These are phyloP conservation scores for Hyposoter dolosus DNA, from an alignment of 2,888 invertebrate species.

Conservation along the genomic window DNA sequence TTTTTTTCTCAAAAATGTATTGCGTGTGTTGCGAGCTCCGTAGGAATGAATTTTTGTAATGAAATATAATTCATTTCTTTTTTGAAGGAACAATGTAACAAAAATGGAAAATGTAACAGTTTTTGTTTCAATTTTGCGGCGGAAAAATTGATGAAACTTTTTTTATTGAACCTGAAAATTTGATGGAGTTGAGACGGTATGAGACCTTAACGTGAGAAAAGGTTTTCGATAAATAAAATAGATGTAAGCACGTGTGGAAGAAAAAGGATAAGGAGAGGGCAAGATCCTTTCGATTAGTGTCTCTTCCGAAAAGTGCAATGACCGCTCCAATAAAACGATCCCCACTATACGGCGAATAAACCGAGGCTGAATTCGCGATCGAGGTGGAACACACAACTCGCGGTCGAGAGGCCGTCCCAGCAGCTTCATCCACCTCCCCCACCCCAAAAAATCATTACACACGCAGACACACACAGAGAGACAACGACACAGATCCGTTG, in stretches of 20 bases:
- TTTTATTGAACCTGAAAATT: neutral
- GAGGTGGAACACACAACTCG: constrained; percentile 39
- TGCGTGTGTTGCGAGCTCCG: neutral
- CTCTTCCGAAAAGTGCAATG: constrained; percentile 81
- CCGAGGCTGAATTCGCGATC: constrained; percentile 38
- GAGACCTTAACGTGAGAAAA: neutral
- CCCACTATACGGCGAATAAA: constrained; percentile 58
- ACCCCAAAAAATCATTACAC: constrained; percentile 78
- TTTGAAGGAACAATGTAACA: neutral
- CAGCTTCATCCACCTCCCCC: constrained; percentile 72
- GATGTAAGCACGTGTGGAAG: neutral
- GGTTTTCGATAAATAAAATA: neutral
- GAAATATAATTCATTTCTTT: too few species aligned
- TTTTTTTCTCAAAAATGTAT: constrained; percentile 16
- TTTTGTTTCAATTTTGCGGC: too few species aligned
- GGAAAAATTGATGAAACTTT: too few species aligned
- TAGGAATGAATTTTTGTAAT: too few species aligned
- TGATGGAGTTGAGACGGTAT: neutral
- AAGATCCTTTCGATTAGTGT: constrained; percentile 75
- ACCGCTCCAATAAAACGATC: constrained; percentile 84
- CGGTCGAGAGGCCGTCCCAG: constrained; percentile 55
- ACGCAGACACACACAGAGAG: constrained; percentile 66
- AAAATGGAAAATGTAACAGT: neutral
- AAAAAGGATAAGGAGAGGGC: constrained; percentile 60
- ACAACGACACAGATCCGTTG: constrained; percentile 67